Conservation (phyloP, 2,888 invertebrate species). For the Epinotia brunnichana region DNA sequence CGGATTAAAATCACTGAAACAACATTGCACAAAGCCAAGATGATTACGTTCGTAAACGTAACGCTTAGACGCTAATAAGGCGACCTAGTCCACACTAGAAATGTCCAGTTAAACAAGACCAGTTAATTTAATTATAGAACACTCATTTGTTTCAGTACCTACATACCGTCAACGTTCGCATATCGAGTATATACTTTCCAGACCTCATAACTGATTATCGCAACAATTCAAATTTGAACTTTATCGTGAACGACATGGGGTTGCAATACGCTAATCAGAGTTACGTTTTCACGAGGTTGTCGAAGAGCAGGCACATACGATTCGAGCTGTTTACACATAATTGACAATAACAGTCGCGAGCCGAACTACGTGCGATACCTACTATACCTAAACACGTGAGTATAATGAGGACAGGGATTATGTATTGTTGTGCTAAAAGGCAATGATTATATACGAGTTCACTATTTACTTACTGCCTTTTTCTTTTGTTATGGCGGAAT, state of each 20-base stretch:
- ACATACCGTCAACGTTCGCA: slow-evolving; percentile 52
- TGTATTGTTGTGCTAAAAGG: slow-evolving; percentile 18
- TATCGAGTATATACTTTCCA: slow-evolving; percentile 9
- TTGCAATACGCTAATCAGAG: not conserved
- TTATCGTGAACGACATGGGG: not conserved
- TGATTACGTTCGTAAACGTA: slow-evolving; percentile 29
- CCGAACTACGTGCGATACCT: slow-evolving; percentile 49
- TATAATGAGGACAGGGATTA: slow-evolving; percentile 54
- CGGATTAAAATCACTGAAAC: not conserved
- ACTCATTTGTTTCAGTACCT: slow-evolving; percentile 46
- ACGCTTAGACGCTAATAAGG: slow-evolving; percentile 41
- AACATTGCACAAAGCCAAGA: slow-evolving; percentile 4
- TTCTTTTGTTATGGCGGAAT: slow-evolving; percentile 9
- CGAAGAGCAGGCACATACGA: slow-evolving; percentile 52
- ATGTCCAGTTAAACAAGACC: slow-evolving; percentile 46
- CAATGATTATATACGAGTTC: slow-evolving; percentile 7
- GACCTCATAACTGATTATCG: not conserved
- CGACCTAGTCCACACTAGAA: slow-evolving; percentile 37
- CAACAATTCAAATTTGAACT: not conserved
- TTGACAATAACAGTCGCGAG: slow-evolving; percentile 67
- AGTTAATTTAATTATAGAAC: slow-evolving; percentile 49
- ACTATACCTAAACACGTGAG: slow-evolving; percentile 45
- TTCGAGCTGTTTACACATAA: slow-evolving; percentile 68
- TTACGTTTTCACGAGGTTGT: slow-evolving; percentile 3
- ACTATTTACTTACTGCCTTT: slow-evolving; percentile 12